Percentiles rank a stretch among this genome's conserved stretches.
These are phyloP conservation scores for Apantesis nais DNA, from an alignment of 2,888 invertebrate genomes.

Conservation along the genomic window DNA sequence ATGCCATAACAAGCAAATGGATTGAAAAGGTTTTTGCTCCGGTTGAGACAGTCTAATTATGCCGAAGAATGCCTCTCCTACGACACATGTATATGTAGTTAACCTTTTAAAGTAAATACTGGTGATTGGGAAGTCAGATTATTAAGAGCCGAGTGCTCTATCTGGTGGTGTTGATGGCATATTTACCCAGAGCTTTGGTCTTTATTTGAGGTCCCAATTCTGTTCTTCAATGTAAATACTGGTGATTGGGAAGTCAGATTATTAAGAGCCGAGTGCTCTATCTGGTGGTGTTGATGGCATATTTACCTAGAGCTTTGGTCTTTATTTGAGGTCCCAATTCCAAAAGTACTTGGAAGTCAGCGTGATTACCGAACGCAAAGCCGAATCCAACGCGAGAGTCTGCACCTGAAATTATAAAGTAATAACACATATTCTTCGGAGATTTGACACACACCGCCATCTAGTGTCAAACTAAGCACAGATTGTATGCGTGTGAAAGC, in stretches of 20 bases:
- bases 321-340: slow-evolving; percentile 93
- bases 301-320: slow-evolving; percentile 88
- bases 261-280: too few relatives aligned
- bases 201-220: slow-evolving; percentile 93
- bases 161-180: background rate
- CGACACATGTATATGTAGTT: too few relatives aligned
- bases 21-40: too few relatives aligned
- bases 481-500: too few relatives aligned
- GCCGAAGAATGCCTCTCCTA: too few relatives aligned
- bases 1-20: too few relatives aligned
- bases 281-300: background rate
- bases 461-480: too few relatives aligned
- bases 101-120: background rate
- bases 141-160: too few relatives aligned
- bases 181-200: slow-evolving; percentile 88
- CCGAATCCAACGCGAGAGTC: slow-evolving; percentile 93
- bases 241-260: background rate
- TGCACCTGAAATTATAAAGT: slow-evolving; percentile 86
- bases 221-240: background rate
- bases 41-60: too few relatives aligned
- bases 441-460: too few relatives aligned
- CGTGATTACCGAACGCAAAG: slow-evolving; percentile 92
- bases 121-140: background rate
- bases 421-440: too few relatives aligned
- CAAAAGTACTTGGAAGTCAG: slow-evolving; percentile 91